Conservation (phyloP, 2,888 invertebrate species). For the Ellobium chinense region DNA sequence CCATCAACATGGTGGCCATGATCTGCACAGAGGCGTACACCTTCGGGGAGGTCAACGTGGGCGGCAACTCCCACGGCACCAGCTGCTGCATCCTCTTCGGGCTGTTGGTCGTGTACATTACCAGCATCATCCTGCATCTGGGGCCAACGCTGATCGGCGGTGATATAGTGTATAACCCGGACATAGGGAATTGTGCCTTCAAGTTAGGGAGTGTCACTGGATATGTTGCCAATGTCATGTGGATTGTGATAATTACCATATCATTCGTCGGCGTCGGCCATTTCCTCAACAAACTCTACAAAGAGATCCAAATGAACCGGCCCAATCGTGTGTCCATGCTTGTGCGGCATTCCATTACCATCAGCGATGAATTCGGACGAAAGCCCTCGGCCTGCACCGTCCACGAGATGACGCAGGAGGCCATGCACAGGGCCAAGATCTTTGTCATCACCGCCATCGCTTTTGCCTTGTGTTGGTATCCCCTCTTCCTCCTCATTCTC, state of each 20-base stretch:
- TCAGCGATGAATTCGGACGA: slow-evolving; percentile 60
- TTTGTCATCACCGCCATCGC: slow-evolving; percentile 73
- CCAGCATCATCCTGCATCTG: slow-evolving; percentile 77
- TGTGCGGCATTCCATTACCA: slow-evolving; percentile 74
- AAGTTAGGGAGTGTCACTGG: slow-evolving; percentile 76
- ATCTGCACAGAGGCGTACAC: slow-evolving; percentile 78
- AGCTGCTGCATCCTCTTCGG: slow-evolving; percentile 78
- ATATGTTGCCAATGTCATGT: slow-evolving; percentile 78
- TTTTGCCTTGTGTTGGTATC: slow-evolving; percentile 78
- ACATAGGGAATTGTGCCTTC: slow-evolving; percentile 78
- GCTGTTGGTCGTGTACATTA: slow-evolving; percentile 77
- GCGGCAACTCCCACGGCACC: slow-evolving; percentile 73
- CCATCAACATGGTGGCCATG: slow-evolving; percentile 79
- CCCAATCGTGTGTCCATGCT: slow-evolving; percentile 74
- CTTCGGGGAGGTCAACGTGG: slow-evolving; percentile 75
- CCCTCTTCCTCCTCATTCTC: slow-evolving; percentile 75
- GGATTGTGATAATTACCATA: slow-evolving; percentile 77
- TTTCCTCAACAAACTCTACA: slow-evolving; percentile 76
- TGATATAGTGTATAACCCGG: slow-evolving; percentile 76
- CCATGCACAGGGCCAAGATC: slow-evolving; percentile 75
- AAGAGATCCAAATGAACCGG: slow-evolving; percentile 75
- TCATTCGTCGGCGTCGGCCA: slow-evolving; percentile 73
- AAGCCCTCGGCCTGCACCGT: slow-evolving; percentile 63
- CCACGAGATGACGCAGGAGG: slow-evolving; percentile 70
- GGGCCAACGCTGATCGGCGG: slow-evolving; percentile 79